Evolutionary conservation across 2,113 vertebrate species (phyloP), one percentile per base, ranked within the genome.

Genomic region (Mesembrinibis cayennensis): DNA sequence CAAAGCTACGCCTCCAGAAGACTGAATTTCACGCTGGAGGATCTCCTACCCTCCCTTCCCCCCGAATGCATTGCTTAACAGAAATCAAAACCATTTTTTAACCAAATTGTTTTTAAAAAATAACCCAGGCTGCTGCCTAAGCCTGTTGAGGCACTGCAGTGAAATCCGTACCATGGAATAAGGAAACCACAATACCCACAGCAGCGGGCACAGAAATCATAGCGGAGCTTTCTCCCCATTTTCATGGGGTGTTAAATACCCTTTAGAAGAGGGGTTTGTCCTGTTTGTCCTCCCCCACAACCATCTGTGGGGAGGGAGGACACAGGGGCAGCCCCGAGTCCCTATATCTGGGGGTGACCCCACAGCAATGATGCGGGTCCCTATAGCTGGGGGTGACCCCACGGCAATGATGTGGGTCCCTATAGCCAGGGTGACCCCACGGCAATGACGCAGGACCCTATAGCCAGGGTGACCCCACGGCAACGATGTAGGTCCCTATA

Each of bases 121-220:
- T 5, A 32, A 45, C 26, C 40, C 22, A 1, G 0, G 0, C 25
- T 72, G 55, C 63, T 32, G 44, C 49, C 67, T 29, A 22, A 45
- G 17, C 47, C 69, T 12, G 34, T 2, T 7, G 34, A 9, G 63
- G 67, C 29, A 5, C 8, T 3, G 18, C 63, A 12, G 38, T 3
- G 38, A 38, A 67, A n/a, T 8, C 56, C 3, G 2, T 6, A 2
- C 47, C 0, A 0, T 2, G 38, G 55, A 4, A 21, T 0, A 38
- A 49, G 22, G 52, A 52, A 29, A 7, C 10, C 7, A 4, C 34
- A 26, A 5, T 1, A 7, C 0, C 13, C 86, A 44, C 16, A 29
- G 36, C 53, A 38, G 42, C 1, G 1, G 25, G 50, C 21, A 32
- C 12, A 2, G 55, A 7, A 3, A 38, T 8, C 49, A 1, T 7